phyloP scores from a whole-genome alignment of 2,888 invertebrate genomes.

The Caenorhabditis wallacei region DNA sequence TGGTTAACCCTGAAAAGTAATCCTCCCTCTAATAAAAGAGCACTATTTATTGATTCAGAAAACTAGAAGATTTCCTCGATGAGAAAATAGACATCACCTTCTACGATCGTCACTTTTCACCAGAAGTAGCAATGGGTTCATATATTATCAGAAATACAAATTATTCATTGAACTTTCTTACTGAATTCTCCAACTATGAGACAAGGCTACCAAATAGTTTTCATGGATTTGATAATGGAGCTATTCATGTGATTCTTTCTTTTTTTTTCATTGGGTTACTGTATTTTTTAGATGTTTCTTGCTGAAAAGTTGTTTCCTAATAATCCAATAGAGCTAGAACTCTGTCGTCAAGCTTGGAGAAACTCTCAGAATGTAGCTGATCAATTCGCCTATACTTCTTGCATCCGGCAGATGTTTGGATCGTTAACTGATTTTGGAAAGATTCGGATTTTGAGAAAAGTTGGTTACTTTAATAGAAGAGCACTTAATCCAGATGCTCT shows the following conservation, averaged over 20 bases:
- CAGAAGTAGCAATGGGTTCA: constrained; percentile 62
- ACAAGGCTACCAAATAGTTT: constrained; percentile 63
- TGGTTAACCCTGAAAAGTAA: constrained; percentile 60
- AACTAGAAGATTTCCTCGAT: constrained; percentile 36
- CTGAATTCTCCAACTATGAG: constrained; percentile 56
- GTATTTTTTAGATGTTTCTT: constrained; percentile 53
- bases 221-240: constrained; percentile 72
- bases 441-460: constrained; percentile 62
- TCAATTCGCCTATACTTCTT: constrained; percentile 73
- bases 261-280: neutral
- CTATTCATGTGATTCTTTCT: constrained; percentile 62
- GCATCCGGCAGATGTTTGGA: constrained; percentile 65
- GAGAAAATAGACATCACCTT: constrained; percentile 51
- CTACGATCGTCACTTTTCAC: constrained; percentile 62
- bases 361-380: constrained; percentile 68
- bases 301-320: constrained; percentile 54
- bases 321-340: constrained; percentile 34
- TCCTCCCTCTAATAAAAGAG: neutral
- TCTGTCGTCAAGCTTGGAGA: constrained; percentile 53
- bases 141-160: constrained; percentile 60
- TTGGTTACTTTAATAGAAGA: neutral
- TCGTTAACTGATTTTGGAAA: constrained; percentile 47
- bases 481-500: too few species aligned
- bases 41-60: neutral
- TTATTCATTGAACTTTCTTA: constrained; percentile 46